Evolutionary conservation across 2,797 vertebrate genomes (phyloP).

Genomic region (Mastacembelus armatus): DNA sequence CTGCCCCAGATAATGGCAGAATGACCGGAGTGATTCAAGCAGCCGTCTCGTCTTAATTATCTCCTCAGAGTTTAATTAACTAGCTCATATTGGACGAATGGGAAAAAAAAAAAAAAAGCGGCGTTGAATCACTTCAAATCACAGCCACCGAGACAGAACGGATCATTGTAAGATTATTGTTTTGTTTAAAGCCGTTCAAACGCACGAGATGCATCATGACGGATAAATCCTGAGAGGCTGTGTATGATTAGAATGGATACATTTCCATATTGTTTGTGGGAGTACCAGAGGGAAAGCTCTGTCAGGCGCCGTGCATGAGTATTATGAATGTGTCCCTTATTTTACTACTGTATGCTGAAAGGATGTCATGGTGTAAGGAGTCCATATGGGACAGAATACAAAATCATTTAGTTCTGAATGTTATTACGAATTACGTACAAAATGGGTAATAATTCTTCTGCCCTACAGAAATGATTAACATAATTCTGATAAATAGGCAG

Average conservation of each 20-base stretch:
- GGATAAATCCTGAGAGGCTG: conserved; percentile 61
- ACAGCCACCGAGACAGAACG: conserved; percentile 73
- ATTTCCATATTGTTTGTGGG: conserved; percentile 76
- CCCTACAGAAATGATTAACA: conserved; percentile 99
- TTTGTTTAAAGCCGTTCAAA: conserved; percentile 68
- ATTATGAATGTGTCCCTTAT: conserved; percentile 56
- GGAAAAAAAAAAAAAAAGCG: conserved; percentile 68
- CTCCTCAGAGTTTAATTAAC: conserved; percentile 99
- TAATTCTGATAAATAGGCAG: conserved; percentile 99
- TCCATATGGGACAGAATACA: conserved; percentile 92
- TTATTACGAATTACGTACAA: conserved; percentile 98
- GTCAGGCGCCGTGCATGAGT: conserved; percentile 47
- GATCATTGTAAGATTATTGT: conserved; percentile 68
- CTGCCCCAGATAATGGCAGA: conserved; percentile 92
- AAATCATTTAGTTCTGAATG: conserved; percentile 99
- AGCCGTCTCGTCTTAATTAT: conserved; percentile 96
- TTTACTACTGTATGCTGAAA: conserved; percentile 74
- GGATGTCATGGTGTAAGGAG: conserved; percentile 77
- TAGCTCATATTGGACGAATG: conserved; percentile 92
- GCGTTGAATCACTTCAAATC: conserved; percentile 94
- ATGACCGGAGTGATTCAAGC: conserved; percentile 93
- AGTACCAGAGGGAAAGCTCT: conserved; percentile 52
- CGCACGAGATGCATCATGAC: conserved; percentile 59
- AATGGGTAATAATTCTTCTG: conserved; percentile 99
- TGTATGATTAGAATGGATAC: conserved; percentile 67